These are phyloP conservation scores for Stegodyphus dumicola DNA, from an alignment of 1,140 invertebrate species.

Conservation along the genomic window DNA sequence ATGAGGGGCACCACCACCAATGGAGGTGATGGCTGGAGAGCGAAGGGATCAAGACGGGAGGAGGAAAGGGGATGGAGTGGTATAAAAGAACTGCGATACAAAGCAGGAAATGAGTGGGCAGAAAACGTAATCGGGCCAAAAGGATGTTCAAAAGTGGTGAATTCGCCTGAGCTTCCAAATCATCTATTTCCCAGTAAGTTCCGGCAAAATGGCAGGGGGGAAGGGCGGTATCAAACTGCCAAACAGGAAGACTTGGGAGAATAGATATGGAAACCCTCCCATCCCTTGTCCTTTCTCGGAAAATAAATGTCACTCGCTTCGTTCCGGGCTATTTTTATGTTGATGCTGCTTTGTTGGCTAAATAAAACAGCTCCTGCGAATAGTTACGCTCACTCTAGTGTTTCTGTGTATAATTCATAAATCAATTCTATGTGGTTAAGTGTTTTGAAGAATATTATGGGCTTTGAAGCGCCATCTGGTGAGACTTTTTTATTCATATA, in stretches of 20 bases:
- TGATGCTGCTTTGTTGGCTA: neutral
- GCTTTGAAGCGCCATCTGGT: too few species aligned
- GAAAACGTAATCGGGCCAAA: conserved; percentile 45
- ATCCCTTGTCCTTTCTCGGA: conserved; percentile 35
- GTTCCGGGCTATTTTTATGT: conserved; percentile 28
- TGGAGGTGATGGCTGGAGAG: too few species aligned
- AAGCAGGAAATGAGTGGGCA: conserved; percentile 47
- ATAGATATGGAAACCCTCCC: conserved; percentile 46
- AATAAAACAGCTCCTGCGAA: neutral
- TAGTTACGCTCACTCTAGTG: neutral
- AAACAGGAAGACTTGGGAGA: conserved; percentile 44
- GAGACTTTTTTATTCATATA: too few species aligned
- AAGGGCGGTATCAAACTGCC: conserved; percentile 4
- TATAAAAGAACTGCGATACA: conserved; percentile 5
- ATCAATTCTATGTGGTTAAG: too few species aligned
- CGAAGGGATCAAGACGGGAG: neutral
- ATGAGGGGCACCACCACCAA: neutral
- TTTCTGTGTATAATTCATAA: conserved; percentile 40
- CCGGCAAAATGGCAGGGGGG: conserved; percentile 11
- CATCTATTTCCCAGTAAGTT: conserved; percentile 50
- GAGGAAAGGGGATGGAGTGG: neutral
- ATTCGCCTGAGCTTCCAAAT: conserved; percentile 38
- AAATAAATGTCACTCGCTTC: conserved; percentile 48
- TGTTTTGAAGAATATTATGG: too few species aligned
- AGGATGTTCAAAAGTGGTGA: conserved; percentile 49